Percentiles rank a stretch among this genome's conserved stretches.
Conservation (phyloP, 2,888 invertebrate species). For the Eristalinus sepulchralis region DNA sequence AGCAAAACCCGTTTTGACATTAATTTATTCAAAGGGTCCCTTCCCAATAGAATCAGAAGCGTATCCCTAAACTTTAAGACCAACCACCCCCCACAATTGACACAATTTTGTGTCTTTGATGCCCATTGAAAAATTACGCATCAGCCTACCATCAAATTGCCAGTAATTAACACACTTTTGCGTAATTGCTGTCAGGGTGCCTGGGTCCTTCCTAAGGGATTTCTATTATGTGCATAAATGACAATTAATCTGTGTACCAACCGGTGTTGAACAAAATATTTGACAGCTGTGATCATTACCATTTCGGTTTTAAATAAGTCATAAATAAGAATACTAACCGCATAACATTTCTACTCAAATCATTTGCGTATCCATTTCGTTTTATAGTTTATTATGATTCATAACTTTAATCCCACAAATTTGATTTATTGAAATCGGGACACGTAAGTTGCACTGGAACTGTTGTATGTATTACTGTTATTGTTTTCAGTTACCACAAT, state of each 20-base stretch:
- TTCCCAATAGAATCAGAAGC: conserved; percentile 12
- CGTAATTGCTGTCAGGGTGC: conserved; percentile 25
- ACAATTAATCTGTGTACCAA: background rate
- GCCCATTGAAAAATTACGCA: conserved; percentile 26
- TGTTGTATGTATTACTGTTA: background rate
- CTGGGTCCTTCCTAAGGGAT: background rate
- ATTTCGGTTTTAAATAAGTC: background rate
- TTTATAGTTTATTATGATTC: conserved; percentile 38
- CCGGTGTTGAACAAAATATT: background rate
- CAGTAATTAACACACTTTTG: conserved; percentile 42
- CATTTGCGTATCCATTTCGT: conserved; percentile 48
- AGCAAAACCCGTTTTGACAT: conserved; percentile 79
- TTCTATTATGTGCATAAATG: background rate
- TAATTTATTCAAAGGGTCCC: conserved; percentile 79
- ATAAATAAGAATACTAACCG: conserved; percentile 37
- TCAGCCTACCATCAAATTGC: conserved; percentile 34
- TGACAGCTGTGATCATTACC: background rate
- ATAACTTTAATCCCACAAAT: conserved; percentile 43
- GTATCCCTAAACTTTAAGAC: conserved; percentile 13
- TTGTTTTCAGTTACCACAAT: conserved; percentile 14
- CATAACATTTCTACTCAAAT: conserved; percentile 6
- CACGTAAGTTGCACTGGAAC: background rate
- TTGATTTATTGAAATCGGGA: conserved; percentile 37
- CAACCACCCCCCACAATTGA: conserved; percentile 50
- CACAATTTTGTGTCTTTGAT: conserved; percentile 44